Conservation (phyloP, 1,140 invertebrate genomes). For the Epicauta chinensis region DNA sequence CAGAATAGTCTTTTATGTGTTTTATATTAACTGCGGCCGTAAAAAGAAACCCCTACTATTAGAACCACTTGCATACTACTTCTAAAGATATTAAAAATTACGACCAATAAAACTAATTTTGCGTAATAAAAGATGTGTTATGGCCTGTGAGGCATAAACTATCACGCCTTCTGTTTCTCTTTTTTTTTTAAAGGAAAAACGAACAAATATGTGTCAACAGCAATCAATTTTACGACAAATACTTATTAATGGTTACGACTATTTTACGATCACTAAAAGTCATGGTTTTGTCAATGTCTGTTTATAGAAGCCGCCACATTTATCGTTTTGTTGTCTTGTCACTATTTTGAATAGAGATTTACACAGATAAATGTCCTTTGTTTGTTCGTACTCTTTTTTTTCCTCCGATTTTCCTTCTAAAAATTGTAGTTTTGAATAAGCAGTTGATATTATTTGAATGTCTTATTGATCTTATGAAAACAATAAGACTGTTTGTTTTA, state of each 20-base stretch:
- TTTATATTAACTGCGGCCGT: no score
- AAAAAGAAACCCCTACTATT: conserved; percentile 26
- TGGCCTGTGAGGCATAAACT: conserved; percentile 14
- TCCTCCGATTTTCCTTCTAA: no score
- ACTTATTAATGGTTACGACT: conserved; percentile 39
- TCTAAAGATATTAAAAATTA: conserved; percentile 33
- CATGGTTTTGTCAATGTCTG: conserved; percentile 25
- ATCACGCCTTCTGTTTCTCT: conserved; percentile 23
- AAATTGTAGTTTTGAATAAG: no score
- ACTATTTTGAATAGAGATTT: background rate
- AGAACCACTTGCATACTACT: conserved; percentile 21
- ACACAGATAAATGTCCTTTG: no score
- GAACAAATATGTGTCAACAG: conserved; percentile 31
- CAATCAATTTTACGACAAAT: conserved; percentile 40
- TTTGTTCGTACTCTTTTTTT: no score
- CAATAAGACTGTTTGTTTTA: conserved; percentile 30
- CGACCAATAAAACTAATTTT: conserved; percentile 33
- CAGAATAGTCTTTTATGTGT: no score
- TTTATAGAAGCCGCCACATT: conserved; percentile 9
- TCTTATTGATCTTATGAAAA: no score
- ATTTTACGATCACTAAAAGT: conserved; percentile 39
- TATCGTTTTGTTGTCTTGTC: conserved; percentile 6
- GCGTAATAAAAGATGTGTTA: conserved; percentile 29
- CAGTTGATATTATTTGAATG: no score
- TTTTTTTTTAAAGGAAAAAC: background rate